Conservation (phyloP, 2,797 vertebrate species). For the Orestias chungarensis region DNA sequence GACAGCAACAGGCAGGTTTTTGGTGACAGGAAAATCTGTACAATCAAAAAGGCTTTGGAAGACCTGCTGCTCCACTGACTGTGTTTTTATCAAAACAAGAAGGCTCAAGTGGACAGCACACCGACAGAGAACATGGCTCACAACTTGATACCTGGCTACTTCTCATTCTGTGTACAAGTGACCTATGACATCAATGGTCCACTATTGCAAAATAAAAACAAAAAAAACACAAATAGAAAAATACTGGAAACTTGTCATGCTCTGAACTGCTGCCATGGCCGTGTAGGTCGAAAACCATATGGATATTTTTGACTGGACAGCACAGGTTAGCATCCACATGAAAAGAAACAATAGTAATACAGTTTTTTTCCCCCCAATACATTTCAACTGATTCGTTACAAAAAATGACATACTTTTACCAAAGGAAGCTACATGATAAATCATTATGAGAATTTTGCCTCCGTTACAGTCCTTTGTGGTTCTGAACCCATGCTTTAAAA, state of each 20-base stretch:
- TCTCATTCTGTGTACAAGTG: conserved; percentile 26
- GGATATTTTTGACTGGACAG: conserved; percentile 1
- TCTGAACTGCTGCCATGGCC: not conserved
- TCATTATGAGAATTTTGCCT: conserved; percentile 13
- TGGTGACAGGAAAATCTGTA: conserved; percentile 39
- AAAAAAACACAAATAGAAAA: not conserved
- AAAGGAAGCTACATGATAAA: conserved; percentile 17
- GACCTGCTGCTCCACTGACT: conserved; percentile 46
- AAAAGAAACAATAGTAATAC: conserved; percentile 3
- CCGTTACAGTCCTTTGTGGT: conserved; percentile 3
- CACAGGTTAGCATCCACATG: conserved; percentile 3
- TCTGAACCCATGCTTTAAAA: conserved; percentile 8
- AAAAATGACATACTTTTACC: conserved; percentile 3
- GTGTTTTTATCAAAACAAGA: conserved; percentile 57
- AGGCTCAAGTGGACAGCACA: conserved; percentile 43
- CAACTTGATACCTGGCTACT: conserved; percentile 38
- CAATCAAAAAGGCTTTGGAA: conserved; percentile 42
- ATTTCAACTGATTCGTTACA: not conserved
- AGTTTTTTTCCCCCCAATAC: not conserved
- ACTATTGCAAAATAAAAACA: not conserved
- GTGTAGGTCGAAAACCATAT: not conserved
- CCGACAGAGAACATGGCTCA: conserved; percentile 46
- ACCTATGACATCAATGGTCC: conserved; percentile 8
- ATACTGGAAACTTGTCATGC: not conserved
- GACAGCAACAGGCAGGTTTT: conserved; percentile 38